Evolutionary conservation across 2,797 vertebrate species (phyloP), one percentile per base, ranked within the genome.

Genomic region (Hydrocynus forskahlii): DNA sequence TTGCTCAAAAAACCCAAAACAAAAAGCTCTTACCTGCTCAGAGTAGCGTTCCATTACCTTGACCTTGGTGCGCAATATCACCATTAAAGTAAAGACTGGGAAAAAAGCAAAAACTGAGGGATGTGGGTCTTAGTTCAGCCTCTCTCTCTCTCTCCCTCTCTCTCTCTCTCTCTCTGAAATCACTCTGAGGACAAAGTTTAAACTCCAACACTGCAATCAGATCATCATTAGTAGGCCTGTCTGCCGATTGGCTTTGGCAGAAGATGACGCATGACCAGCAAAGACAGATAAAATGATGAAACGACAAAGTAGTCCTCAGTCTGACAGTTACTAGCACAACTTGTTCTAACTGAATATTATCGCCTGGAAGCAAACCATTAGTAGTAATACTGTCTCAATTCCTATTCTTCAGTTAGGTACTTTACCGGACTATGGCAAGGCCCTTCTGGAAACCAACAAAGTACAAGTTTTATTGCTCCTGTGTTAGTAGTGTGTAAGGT

Each of bases 181-280:
- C 85, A 81, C 69, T 84, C 83, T 85, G 13, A n/a, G 88, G 91
- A 94, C 92, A 94, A 94, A 94, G 94, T 91, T 91, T 84, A 92
- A 94, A 92, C 90, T 94, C 93, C 94, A 94, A 93, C 93, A 73
- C 89, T 91, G 87, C 93, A 93, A 91, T 91, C 88, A 91, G 90
- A 90, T 64, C 81, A 82, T 80, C 59, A 57, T 62, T 69, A 60
- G 66, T 54, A 45, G n/a, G 21, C 57, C 84, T 85, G 13, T 68
- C 12, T 76, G 59, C 87, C 77, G 55, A 94, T 93, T 92, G 92
- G 93, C 81, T 76, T 9, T 45, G 60, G 14, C 2, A 35, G 70
- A 69, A 83, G 86, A 84, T 86, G 83, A 83, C 59, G 86, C 85
- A 80, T 91, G 84, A 88, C 83, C 88, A 88, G 87, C 68, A 84